Evolutionary conservation across 2,888 invertebrate genomes (phyloP).

Genomic region (Dinocampus coccinellae): DNA sequence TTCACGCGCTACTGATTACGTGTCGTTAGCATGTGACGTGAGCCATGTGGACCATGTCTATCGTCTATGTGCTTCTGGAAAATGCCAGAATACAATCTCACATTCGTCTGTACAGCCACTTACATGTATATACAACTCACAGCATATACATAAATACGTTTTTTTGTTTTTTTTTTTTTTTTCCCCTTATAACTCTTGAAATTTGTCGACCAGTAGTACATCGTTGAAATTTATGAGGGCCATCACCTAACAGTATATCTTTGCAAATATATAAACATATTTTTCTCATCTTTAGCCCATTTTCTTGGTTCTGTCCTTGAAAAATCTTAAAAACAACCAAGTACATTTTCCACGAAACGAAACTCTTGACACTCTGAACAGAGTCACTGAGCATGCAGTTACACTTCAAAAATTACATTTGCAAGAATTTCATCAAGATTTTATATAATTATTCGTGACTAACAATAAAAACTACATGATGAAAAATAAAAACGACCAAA

Average conservation of each 20-base stretch:
- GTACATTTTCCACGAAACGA: neutral
- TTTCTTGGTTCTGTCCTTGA: conserved; percentile 12
- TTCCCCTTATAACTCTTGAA: conserved; percentile 42
- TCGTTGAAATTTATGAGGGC: conserved; percentile 45
- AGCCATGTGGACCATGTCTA: conserved; percentile 22
- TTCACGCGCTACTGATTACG: conserved; percentile 40
- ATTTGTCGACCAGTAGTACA: conserved; percentile 22
- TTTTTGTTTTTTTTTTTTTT: conserved; percentile 34
- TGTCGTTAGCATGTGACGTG: conserved; percentile 44
- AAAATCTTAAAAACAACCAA: conserved; percentile 14
- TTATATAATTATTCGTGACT: too few relatives aligned
- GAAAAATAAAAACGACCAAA: neutral
- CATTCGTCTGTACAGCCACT: neutral
- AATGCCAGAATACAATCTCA: conserved; percentile 13
- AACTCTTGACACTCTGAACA: neutral
- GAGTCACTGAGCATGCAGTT: neutral
- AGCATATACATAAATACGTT: conserved; percentile 16
- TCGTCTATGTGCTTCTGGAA: conserved; percentile 23
- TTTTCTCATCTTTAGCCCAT: neutral
- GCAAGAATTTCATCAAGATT: neutral
- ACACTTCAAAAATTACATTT: neutral
- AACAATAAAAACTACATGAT: neutral
- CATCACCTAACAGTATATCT: neutral
- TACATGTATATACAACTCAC: neutral
- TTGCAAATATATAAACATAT: conserved; percentile 22